Conservation (phyloP, 2,113 vertebrate genomes). For the Engystomops pustulosus region DNA sequence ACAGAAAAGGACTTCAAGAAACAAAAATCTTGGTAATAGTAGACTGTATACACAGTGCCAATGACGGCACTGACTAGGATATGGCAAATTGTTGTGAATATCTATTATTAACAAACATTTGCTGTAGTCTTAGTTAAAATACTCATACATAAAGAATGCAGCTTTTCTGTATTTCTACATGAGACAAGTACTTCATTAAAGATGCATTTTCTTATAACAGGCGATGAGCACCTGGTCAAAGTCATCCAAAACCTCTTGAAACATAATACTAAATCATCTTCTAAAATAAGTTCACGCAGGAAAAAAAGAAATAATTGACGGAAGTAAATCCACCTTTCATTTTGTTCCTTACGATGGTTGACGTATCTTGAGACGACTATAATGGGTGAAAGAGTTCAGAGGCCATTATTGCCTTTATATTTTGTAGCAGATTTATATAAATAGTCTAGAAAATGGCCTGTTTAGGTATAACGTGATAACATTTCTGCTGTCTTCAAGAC, state of each 20-base stretch:
- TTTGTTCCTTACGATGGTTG: background rate
- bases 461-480: background rate
- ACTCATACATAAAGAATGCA: background rate
- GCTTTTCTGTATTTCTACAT: slow-evolving; percentile 19
- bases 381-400: background rate
- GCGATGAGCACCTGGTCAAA: background rate
- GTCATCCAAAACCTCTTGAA: background rate
- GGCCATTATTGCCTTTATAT: background rate
- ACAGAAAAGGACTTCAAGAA: slow-evolving; percentile 26
- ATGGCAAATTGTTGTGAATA: background rate
- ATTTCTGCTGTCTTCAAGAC: background rate
- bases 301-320: background rate
- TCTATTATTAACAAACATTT: slow-evolving; percentile 23
- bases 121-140: background rate
- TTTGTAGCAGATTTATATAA: slow-evolving; percentile 18
- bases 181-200: slow-evolving; percentile 12
- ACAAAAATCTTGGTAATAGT: slow-evolving; percentile 15
- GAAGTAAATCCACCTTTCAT: background rate
- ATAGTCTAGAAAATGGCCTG: slow-evolving; percentile 10
- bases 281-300: background rate
- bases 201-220: slow-evolving; percentile 10
- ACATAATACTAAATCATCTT: background rate
- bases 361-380: background rate
- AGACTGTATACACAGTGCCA: background rate
- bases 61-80: background rate